Conservation (phyloP, 1,140 invertebrate genomes). For the Battus philenor region DNA sequence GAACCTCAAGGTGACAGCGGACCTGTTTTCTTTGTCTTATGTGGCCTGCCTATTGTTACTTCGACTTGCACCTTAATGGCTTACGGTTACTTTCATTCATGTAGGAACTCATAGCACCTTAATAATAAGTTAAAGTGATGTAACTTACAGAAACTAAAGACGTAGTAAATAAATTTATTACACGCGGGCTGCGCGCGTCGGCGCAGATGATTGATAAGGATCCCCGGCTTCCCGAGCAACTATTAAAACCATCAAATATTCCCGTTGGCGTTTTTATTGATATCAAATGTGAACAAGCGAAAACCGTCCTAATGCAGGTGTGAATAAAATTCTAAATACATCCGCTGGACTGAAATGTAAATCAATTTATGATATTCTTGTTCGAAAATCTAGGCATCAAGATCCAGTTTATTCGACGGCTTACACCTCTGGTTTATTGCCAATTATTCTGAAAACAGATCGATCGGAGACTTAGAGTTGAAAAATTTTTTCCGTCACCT, state of each 20-base stretch:
- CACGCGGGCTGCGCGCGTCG: conserved; percentile 22
- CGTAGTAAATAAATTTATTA: conserved; percentile 19
- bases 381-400: conserved; percentile 26
- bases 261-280: conserved; percentile 40
- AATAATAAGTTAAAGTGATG: background rate
- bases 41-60: no score
- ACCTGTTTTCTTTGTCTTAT: background rate
- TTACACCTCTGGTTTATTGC: conserved; percentile 46
- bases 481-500: conserved; percentile 26
- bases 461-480: conserved; percentile 11
- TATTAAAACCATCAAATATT: conserved; percentile 21
- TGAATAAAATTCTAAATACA: conserved; percentile 12
- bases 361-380: background rate
- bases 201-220: conserved; percentile 18
- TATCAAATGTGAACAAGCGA: conserved; percentile 25
- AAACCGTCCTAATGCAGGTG: conserved; percentile 30
- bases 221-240: conserved; percentile 2
- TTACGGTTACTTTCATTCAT: no score
- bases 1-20: background rate
- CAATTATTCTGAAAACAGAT: conserved; percentile 15
- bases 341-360: background rate
- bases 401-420: conserved; percentile 34
- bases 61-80: no score
- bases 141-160: conserved; percentile 21
- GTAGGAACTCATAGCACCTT: no score